Conservation (phyloP, 2,888 invertebrate species). For the Caenorhabditis macrosperma region DNA sequence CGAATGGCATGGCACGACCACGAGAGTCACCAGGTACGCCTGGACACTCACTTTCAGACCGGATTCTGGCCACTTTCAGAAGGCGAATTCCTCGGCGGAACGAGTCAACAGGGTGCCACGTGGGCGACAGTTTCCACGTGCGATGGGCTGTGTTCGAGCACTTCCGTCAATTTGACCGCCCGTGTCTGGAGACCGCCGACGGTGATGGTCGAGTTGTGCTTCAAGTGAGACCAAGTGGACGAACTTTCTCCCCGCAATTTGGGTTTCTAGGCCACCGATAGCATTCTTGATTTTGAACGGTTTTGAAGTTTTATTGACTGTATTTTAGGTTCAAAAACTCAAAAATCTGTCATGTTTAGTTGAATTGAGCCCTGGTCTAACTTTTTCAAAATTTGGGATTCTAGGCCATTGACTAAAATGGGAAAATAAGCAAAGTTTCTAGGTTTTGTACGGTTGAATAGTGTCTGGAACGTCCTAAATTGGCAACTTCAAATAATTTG, state of each 20-base stretch:
- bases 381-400: neutral
- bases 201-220: slow-evolving; percentile 64
- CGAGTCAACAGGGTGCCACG: slow-evolving; percentile 40
- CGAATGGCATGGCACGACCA: slow-evolving; percentile 51
- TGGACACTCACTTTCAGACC: too few species aligned
- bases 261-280: too few species aligned
- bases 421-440: neutral
- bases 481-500: too few species aligned
- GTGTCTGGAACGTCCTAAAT: too few species aligned
- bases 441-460: too few species aligned
- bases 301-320: too few species aligned
- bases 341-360: too few species aligned
- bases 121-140: slow-evolving; percentile 61
- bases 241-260: too few species aligned
- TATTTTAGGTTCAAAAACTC: too few species aligned
- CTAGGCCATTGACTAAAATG: too few species aligned
- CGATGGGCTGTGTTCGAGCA: slow-evolving; percentile 58
- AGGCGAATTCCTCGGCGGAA: slow-evolving; percentile 55
- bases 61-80: too few species aligned
- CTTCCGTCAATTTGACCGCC: slow-evolving; percentile 58
- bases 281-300: too few species aligned
- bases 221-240: slow-evolving; percentile 52
- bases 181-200: slow-evolving; percentile 63
- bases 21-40: slow-evolving; percentile 57
- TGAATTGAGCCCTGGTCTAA: neutral